Percentiles rank a stretch among this genome's conserved stretches.
Conservation (phyloP, 2,888 invertebrate species). For the Petrophora chlorosata region DNA sequence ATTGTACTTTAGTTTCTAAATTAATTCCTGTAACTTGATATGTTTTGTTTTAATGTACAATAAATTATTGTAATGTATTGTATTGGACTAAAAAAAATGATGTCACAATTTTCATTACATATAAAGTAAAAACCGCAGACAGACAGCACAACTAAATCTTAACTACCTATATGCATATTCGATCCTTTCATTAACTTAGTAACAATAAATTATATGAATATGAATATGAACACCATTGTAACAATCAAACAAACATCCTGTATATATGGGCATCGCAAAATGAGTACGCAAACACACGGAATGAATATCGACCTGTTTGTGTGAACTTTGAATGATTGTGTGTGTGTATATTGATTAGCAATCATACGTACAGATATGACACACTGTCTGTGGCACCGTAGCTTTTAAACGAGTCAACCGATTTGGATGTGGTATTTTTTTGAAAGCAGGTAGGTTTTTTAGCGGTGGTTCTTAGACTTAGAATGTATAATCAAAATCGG, state of each 20-base stretch:
- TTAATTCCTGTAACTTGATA: no score
- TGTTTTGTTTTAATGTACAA: no score
- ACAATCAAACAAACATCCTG: slow-evolving; percentile 52
- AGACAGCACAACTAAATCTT: neutral
- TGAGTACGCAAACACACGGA: slow-evolving; percentile 51
- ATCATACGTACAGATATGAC: slow-evolving; percentile 34
- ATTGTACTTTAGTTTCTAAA: no score
- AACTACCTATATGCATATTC: slow-evolving; percentile 27
- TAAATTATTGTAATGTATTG: no score
- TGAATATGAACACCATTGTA: slow-evolving; percentile 46
- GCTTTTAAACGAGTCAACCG: no score
- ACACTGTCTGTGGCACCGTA: no score
- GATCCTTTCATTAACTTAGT: slow-evolving; percentile 39
- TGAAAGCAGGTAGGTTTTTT: no score
- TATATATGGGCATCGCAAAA: slow-evolving; percentile 55
- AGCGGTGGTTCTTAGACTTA: no score
- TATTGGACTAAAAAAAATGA: no score
- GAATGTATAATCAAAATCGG: no score
- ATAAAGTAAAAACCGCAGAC: slow-evolving; percentile 18
- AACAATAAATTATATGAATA: no score
- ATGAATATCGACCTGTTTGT: slow-evolving; percentile 40
- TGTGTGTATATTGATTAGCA: slow-evolving; percentile 32
- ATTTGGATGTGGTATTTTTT: no score
- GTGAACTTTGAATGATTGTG: slow-evolving; percentile 31
- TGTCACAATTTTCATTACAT: slow-evolving; percentile 4